phyloP scores from a whole-genome alignment of 2,113 vertebrate genomes.

The Centropus bengalensis region DNA sequence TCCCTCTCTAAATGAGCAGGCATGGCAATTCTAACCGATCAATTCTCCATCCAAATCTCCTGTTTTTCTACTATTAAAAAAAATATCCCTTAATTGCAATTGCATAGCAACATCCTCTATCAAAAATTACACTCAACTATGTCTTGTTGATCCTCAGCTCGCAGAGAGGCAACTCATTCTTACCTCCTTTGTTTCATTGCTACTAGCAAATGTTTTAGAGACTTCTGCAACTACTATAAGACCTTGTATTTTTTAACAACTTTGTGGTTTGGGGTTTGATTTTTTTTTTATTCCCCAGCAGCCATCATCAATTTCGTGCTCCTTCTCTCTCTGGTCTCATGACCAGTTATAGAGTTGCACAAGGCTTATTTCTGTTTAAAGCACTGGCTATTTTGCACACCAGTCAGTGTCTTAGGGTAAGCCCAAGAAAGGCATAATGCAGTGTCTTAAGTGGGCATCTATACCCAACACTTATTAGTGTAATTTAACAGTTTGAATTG shows the following conservation, averaged over 20 bases:
- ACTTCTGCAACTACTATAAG: neutral
- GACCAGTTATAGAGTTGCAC: neutral
- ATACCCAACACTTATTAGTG: neutral
- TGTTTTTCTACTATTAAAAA: neutral
- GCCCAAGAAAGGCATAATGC: neutral
- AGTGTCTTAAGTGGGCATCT: neutral
- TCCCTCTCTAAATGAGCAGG: fast-evolving
- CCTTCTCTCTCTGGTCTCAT: neutral
- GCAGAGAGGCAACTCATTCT: neutral
- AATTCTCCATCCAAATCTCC: neutral
- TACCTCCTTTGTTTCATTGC: neutral
- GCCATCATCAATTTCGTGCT: neutral
- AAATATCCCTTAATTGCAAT: neutral
- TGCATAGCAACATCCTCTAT: neutral
- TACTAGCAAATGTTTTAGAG: neutral
- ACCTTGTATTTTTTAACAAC: neutral
- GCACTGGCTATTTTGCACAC: neutral
- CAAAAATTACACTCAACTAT: neutral
- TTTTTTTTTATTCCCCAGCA: neutral
- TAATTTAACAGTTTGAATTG: neutral
- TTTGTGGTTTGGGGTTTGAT: neutral
- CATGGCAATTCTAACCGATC: neutral
- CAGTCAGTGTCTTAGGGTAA: neutral
- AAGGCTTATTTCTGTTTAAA: neutral
- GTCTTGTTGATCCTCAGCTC: neutral